These are phyloP conservation scores for Synodontis membranacea DNA, from an alignment of 2,113 vertebrate species.

Conservation along the genomic window DNA sequence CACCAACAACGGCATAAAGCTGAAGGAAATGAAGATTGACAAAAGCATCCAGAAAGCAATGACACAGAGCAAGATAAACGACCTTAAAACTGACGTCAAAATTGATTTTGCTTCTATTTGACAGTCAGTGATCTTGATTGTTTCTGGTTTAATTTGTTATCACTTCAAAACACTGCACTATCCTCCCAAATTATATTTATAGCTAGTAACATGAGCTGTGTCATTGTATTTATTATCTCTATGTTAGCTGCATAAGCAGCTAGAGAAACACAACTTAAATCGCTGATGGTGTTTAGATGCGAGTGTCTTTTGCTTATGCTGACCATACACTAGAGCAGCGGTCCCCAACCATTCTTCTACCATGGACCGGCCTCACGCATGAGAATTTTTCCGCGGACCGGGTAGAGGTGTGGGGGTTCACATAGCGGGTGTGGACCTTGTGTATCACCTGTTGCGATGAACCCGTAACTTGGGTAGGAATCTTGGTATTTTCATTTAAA, in stretches of 20 bases:
- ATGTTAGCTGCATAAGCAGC: not conserved
- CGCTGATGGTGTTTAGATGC: not conserved
- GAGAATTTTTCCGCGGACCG: too few species aligned
- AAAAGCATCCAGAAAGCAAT: constrained; percentile 1
- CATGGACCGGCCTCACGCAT: too few species aligned
- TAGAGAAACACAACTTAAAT: not conserved
- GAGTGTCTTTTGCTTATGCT: not conserved
- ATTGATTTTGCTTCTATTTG: not conserved
- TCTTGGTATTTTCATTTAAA: too few species aligned
- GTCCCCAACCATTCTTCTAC: too few species aligned
- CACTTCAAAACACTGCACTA: not conserved
- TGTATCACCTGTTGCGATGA: too few species aligned
- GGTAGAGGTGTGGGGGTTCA: too few species aligned
- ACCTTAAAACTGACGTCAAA: not conserved
- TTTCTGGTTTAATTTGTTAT: not conserved
- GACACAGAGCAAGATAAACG: not conserved
- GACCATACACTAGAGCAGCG: too few species aligned
- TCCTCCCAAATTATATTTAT: not conserved
- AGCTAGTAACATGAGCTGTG: not conserved
- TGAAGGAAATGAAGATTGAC: not conserved
- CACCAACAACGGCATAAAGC: not conserved
- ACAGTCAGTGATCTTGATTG: not conserved
- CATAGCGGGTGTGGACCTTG: too few species aligned
- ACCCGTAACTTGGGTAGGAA: too few species aligned
- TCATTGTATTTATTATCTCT: not conserved